A percentile compares a stretch with the other conserved stretches of the same genome.
Conservation (phyloP, 2,888 invertebrate species). For the Augiades crinisus region DNA sequence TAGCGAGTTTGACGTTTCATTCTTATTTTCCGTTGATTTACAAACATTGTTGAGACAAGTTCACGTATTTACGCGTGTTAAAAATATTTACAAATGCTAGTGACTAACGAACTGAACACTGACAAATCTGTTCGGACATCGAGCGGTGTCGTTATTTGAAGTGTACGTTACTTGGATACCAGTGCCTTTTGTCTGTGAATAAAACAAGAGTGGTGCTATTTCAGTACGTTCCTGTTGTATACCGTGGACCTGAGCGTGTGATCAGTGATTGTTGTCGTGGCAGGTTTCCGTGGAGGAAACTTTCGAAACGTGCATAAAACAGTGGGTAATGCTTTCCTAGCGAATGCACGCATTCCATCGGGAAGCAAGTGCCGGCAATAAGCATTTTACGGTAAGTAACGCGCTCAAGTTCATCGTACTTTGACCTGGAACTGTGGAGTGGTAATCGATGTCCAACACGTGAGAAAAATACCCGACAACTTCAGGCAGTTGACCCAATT, state of each 20-base stretch:
- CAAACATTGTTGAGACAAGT: slow-evolving; percentile 42
- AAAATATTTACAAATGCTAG: slow-evolving; percentile 43
- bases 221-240: slow-evolving; percentile 62
- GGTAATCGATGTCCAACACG: slow-evolving; percentile 32
- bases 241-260: slow-evolving; percentile 65
- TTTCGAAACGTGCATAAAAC: slow-evolving; percentile 79
- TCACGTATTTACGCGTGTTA: slow-evolving; percentile 56
- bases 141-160: slow-evolving; percentile 48
- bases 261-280: slow-evolving; percentile 80
- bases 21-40: slow-evolving; percentile 47
- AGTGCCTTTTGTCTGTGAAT: slow-evolving; percentile 78
- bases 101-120: slow-evolving; percentile 43
- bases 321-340: slow-evolving; percentile 77
- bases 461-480: slow-evolving; percentile 11
- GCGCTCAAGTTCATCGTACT: slow-evolving; percentile 78
- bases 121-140: slow-evolving; percentile 43
- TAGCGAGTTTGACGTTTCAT: slow-evolving; percentile 71
- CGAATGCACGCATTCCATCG: slow-evolving; percentile 78
- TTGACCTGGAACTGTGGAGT: slow-evolving; percentile 67
- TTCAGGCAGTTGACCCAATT: slow-evolving; percentile 8
- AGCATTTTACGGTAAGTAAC: slow-evolving; percentile 80
- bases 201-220: slow-evolving; percentile 66
- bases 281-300: slow-evolving; percentile 77
- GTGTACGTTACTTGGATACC: slow-evolving; percentile 66
- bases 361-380: slow-evolving; percentile 78